Percentiles rank a stretch among this genome's conserved stretches.
phyloP scores from a whole-genome alignment of 1,140 invertebrate species.

The Harpegnathos saltator region DNA sequence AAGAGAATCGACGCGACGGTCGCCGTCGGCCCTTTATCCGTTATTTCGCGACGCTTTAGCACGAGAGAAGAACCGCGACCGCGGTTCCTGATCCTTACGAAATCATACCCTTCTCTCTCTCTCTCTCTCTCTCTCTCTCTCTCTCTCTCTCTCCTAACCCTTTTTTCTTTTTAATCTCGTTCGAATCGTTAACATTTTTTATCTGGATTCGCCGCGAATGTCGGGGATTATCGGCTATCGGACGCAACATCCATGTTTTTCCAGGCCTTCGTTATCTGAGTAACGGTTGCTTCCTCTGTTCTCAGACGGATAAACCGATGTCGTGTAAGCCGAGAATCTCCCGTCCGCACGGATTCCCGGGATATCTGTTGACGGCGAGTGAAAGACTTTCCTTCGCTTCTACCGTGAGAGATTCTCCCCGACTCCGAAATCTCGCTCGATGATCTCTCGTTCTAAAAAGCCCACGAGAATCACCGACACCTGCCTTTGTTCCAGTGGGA shows the following conservation, averaged over 20 bases:
- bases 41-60: background rate
- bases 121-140: background rate
- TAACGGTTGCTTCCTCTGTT: slow-evolving; percentile 29
- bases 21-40: background rate
- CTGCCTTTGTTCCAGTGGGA: slow-evolving; percentile 72
- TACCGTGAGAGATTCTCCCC: slow-evolving; percentile 48
- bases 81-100: background rate
- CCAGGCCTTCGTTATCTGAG: slow-evolving; percentile 50
- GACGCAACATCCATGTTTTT: slow-evolving; percentile 12
- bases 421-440: slow-evolving; percentile 63
- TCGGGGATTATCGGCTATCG: slow-evolving; percentile 32
- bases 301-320: slow-evolving; percentile 40
- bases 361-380: slow-evolving; percentile 47
- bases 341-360: slow-evolving; percentile 54
- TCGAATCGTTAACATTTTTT: slow-evolving; percentile 2
- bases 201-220: background rate
- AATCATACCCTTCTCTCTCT: too few species aligned
- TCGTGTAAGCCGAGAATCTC: slow-evolving; percentile 17
- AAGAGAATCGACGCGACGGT: too few species aligned
- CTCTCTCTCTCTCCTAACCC: too few species aligned
- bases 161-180: background rate
- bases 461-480: slow-evolving; percentile 61
- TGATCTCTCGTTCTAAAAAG: slow-evolving; percentile 34
- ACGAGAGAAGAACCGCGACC: too few species aligned
- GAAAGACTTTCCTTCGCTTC: slow-evolving; percentile 55